phyloP scores from a whole-genome alignment of 2,797 vertebrate species.

The Siniperca undulata region DNA sequence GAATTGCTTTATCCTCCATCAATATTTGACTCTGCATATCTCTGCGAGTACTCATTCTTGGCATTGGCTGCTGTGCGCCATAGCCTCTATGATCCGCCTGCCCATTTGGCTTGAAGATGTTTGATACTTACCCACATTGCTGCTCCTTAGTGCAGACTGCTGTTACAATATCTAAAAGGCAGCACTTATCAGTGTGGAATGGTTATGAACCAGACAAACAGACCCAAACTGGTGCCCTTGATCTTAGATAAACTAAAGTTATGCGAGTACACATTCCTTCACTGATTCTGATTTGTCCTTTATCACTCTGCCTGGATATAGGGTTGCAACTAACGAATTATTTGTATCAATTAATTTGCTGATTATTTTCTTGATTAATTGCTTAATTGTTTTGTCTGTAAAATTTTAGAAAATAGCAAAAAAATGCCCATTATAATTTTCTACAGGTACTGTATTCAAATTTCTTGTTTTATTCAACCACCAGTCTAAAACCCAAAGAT shows the following conservation, averaged over 20 bases:
- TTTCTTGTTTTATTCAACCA: background rate
- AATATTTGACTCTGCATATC: constrained; percentile 59
- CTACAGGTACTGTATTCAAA: background rate
- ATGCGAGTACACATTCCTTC: constrained; percentile 53
- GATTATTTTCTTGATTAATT: background rate
- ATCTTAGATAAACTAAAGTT: constrained; percentile 71
- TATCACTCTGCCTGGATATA: constrained; percentile 46
- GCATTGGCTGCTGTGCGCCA: constrained; percentile 53
- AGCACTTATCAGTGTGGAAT: constrained; percentile 62
- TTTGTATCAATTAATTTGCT: background rate
- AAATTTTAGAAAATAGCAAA: background rate
- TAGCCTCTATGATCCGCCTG: constrained; percentile 56
- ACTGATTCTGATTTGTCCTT: constrained; percentile 58
- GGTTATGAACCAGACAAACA: constrained; percentile 65
- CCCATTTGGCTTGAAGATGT: constrained; percentile 57
- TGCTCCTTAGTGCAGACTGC: constrained; percentile 48
- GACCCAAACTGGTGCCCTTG: constrained; percentile 63
- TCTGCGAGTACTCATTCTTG: constrained; percentile 54
- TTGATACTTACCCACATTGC: constrained; percentile 60
- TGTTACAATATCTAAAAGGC: constrained; percentile 51
- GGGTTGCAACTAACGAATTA: background rate
- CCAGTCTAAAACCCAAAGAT: background rate
- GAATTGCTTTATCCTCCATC: constrained; percentile 51
- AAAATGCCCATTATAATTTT: background rate
- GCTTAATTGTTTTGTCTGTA: background rate